Evolutionary conservation across 2,113 vertebrate genomes (phyloP).

Genomic region (Pollimyrus isidori): DNA sequence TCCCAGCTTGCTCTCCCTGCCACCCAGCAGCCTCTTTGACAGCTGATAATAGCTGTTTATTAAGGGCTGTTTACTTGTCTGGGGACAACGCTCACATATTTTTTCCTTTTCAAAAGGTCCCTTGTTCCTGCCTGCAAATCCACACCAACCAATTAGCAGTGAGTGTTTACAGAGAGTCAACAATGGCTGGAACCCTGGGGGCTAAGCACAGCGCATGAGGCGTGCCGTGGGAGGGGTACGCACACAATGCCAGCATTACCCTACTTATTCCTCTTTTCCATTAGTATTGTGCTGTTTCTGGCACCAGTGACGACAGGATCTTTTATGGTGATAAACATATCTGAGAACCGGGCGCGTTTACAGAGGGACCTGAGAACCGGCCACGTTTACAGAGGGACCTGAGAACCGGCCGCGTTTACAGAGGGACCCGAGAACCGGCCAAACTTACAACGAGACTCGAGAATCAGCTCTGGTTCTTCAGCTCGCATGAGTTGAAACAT

Average conservation of each 20-base stretch:
- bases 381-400: too few species aligned
- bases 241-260: background rate
- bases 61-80: slow-evolving; percentile 10
- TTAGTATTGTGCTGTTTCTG: background rate
- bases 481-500: background rate
- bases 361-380: background rate
- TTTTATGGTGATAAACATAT: background rate
- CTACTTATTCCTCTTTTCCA: background rate
- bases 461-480: background rate
- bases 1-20: slow-evolving; percentile 4
- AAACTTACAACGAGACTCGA: too few species aligned
- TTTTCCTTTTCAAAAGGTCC: background rate
- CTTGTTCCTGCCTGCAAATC: slow-evolving; percentile 11
- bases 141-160: slow-evolving; percentile 12
- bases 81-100: background rate
- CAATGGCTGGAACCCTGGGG: background rate
- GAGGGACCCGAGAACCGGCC: too few species aligned
- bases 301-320: background rate
- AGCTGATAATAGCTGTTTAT: slow-evolving; percentile 16
- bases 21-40: background rate
- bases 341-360: background rate
- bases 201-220: background rate
- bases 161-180: slow-evolving; percentile 9
- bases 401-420: too few species aligned
- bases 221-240: background rate